phyloP scores from a whole-genome alignment of 1,140 invertebrate species.

The Meloidogyne hapla region DNA sequence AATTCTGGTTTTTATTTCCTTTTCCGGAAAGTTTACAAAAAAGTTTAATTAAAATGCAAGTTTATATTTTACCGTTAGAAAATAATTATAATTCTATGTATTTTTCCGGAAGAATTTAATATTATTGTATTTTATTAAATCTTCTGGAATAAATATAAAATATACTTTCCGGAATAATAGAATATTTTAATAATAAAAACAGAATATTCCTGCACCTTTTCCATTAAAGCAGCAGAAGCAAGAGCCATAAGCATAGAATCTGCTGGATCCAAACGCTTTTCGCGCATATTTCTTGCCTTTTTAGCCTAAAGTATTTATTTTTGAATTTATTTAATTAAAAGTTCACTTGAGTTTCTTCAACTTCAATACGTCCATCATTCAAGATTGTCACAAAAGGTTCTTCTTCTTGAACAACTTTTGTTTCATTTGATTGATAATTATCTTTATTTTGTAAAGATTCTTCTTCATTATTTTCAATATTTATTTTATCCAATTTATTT shows the following conservation, averaged over 20 bases:
- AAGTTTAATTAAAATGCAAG: no score
- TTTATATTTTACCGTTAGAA: no score
- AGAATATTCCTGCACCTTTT: neutral
- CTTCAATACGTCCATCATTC: slow-evolving; percentile 27
- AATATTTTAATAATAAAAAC: no score
- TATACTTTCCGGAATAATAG: no score
- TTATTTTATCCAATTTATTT: no score
- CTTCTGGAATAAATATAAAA: no score
- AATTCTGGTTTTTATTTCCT: no score
- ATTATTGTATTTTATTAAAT: neutral
- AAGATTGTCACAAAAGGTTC: slow-evolving; percentile 23
- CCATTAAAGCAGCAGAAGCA: neutral
- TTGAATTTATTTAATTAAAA: neutral
- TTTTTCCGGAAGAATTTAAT: no score
- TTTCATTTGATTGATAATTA: neutral
- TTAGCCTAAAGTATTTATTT: neutral
- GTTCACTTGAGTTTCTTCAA: slow-evolving; percentile 10
- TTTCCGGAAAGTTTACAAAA: no score
- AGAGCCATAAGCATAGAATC: slow-evolving; percentile 26
- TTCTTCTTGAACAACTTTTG: slow-evolving; percentile 10
- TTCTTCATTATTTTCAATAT: no score
- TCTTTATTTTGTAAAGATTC: no score
- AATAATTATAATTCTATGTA: no score
- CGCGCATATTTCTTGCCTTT: neutral
- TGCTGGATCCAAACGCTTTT: slow-evolving; percentile 1